Percentiles rank a stretch among this genome's conserved stretches.
Conservation (phyloP, 2,113 vertebrate species). For the Dolichallabes microphthalmus region DNA sequence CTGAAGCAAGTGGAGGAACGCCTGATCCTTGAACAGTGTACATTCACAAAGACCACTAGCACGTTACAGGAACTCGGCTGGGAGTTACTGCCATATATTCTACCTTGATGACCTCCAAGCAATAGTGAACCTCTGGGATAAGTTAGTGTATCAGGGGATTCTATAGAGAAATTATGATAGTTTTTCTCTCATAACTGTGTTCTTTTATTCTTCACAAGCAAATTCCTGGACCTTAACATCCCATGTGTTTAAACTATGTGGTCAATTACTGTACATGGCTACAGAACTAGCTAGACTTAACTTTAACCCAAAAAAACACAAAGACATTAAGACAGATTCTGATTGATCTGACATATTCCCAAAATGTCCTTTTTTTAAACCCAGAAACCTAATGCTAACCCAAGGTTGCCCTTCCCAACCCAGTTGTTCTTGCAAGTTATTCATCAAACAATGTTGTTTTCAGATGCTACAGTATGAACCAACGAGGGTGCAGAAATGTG, state of each 20-base stretch:
- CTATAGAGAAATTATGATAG: too few relatives aligned
- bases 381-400: constrained; percentile 12
- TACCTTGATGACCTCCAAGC: too few relatives aligned
- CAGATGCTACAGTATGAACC: constrained; percentile 60
- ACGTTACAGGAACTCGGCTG: too few relatives aligned
- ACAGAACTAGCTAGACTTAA: neutral
- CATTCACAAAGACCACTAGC: too few relatives aligned
- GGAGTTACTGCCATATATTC: too few relatives aligned
- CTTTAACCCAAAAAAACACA: neutral
- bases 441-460: constrained; percentile 70
- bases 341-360: constrained; percentile 51
- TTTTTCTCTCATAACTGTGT: too few relatives aligned
- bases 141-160: too few relatives aligned
- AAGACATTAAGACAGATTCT: neutral
- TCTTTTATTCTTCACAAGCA: too few relatives aligned
- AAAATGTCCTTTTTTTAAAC: constrained; percentile 53
- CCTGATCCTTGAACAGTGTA: too few relatives aligned
- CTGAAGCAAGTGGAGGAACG: too few relatives aligned
- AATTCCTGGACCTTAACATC: neutral
- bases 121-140: too few relatives aligned
- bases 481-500: constrained; percentile 65
- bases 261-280: neutral
- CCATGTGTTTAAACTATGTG: neutral
- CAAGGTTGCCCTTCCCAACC: constrained; percentile 51
- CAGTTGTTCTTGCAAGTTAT: constrained; percentile 60